Percentiles rank a stretch among this genome's conserved stretches.
phyloP scores from a whole-genome alignment of 64 coral and sea anemone species.

The Stichodactyla helianthus region DNA sequence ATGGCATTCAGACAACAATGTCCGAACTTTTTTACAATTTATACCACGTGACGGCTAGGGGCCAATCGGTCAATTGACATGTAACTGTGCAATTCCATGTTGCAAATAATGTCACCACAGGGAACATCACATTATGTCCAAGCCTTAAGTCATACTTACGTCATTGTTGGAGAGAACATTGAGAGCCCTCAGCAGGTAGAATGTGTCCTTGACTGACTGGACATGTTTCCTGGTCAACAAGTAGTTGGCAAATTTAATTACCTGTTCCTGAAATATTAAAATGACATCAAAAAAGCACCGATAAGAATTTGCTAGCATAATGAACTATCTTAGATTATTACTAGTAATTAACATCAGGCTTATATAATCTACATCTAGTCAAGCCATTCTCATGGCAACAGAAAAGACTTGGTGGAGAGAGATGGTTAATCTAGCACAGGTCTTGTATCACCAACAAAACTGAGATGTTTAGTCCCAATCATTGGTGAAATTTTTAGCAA shows the following conservation, averaged over 20 bases:
- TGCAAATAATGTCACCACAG: too few species aligned
- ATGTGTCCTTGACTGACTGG: slow-evolving; percentile 60
- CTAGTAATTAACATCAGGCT: background rate
- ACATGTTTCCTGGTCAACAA: slow-evolving; percentile 83
- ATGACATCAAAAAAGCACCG: background rate
- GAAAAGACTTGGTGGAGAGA: slow-evolving; percentile 42
- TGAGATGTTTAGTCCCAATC: background rate
- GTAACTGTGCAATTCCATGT: too few species aligned
- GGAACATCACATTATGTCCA: too few species aligned
- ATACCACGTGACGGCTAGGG: too few species aligned
- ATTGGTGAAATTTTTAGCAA: slow-evolving; percentile 1
- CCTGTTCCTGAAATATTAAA: slow-evolving; percentile 78
- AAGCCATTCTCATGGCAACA: slow-evolving; percentile 27
- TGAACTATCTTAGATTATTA: background rate
- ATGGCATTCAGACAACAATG: too few species aligned
- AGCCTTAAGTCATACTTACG: slow-evolving; percentile 36
- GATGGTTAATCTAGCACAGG: slow-evolving; percentile 29
- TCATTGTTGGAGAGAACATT: slow-evolving; percentile 76
- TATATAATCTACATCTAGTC: slow-evolving; percentile 35
- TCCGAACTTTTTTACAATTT: too few species aligned
- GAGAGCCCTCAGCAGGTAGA: slow-evolving; percentile 55
- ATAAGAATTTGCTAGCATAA: background rate
- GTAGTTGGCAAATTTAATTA: slow-evolving; percentile 92
- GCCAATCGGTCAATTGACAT: too few species aligned
- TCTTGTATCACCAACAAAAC: slow-evolving; percentile 3